phyloP scores from a whole-genome alignment of 2,888 invertebrate species.

The Glyphotaelius pellucidus region DNA sequence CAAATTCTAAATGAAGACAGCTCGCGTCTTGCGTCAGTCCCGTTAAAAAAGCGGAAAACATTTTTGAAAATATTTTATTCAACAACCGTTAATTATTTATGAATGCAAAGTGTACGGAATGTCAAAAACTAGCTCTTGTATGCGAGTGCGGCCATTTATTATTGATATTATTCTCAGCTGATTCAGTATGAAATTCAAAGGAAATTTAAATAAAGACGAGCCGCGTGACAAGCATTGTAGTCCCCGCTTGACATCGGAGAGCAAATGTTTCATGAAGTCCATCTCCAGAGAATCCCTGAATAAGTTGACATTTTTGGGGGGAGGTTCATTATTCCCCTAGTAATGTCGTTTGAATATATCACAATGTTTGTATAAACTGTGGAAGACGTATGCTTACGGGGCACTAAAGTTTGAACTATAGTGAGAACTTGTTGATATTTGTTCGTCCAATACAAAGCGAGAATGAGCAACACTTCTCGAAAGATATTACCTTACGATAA shows the following conservation, averaged over 20 bases:
- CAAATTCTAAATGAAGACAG: not conserved
- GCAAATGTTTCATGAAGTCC: not conserved
- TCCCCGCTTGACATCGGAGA: not conserved
- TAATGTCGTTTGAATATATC: not conserved
- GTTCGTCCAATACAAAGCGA: no score
- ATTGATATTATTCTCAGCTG: not conserved
- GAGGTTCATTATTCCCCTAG: not conserved
- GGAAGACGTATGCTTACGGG: not conserved
- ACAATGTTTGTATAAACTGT: not conserved
- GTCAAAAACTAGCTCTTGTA: not conserved
- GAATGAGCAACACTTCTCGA: no score
- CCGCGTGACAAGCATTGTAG: not conserved
- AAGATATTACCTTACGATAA: no score
- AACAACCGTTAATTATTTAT: conserved; percentile 2
- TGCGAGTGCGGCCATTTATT: not conserved
- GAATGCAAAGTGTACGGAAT: not conserved
- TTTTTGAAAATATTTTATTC: not conserved
- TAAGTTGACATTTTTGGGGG: not conserved
- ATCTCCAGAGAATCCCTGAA: not conserved
- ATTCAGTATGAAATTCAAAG: conserved; percentile 2
- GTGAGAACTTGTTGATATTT: not conserved
- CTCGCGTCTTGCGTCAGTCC: not conserved
- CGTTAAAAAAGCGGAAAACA: not conserved
- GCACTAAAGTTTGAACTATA: not conserved
- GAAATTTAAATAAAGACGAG: not conserved